Evolutionary conservation across 2,888 invertebrate genomes (phyloP), one percentile per base, ranked within the genome.

Genomic region (Nezara viridula): DNA sequence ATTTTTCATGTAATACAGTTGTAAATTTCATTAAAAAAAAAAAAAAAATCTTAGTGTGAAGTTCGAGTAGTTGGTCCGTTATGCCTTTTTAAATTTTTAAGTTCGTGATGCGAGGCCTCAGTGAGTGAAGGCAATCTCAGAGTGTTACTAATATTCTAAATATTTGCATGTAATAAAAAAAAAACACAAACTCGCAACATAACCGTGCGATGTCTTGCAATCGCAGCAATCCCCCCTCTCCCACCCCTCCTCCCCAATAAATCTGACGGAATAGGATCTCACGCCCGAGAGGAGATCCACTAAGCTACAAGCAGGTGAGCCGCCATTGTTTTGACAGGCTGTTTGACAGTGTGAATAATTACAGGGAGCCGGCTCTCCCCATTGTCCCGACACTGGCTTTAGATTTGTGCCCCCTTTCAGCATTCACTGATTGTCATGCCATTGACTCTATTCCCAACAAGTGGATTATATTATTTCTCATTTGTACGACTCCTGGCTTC

Each of bases 281-380:
- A 32, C 66, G 32, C 66, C 66, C 66, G 66, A 66, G 37, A 86
- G 55, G 27, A 55, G 86, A 55, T 86, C 86, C 50, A 55, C 50
- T 86, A 86, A 86, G 49, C 55, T 52, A 50, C 16, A 49, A 10
- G 60, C 50, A 40, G 55, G 86, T 55, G 86, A 52, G 60, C 55
- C 40, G 52, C 52, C 90, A 90, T 90, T 90, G 90, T 90, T 90
- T 90, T 90, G 90, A 90, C 90, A 90, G 89, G 49, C 86, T 73
- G 85, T 89, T 89, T 89, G 88, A 89, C 89, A 90, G 89, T 66
- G 89, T 90, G 86, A 90, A 90, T 90, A 90, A 90, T 90, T 89
- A 89, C 86, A 85, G n/a, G 24, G 24, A 24, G 37, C 55, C 52
- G 32, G n/a, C 86, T 47, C 85, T 37, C 50, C 86, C 50, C 50